These are phyloP conservation scores for Isoperla grammatica DNA, from an alignment of 2,888 invertebrate genomes.

Conservation along the genomic window DNA sequence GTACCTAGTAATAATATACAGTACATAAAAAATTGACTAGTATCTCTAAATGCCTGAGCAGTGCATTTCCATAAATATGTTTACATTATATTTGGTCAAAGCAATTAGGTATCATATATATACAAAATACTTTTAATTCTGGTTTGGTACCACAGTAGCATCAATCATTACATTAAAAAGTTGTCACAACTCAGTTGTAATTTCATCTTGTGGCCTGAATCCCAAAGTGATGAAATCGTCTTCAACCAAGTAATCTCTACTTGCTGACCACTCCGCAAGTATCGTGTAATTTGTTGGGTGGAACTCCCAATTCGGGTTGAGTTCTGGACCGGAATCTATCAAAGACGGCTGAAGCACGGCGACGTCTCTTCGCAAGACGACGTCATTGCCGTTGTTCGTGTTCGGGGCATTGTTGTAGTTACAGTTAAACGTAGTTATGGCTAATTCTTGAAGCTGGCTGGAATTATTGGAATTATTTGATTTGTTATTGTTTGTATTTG, in stretches of 20 bases:
- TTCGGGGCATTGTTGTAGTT: constrained; percentile 49
- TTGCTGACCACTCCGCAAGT: constrained; percentile 43
- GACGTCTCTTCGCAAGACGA: constrained; percentile 34
- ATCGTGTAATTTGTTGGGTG: constrained; percentile 43
- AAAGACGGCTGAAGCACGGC: constrained; percentile 40
- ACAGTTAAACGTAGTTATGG: constrained; percentile 42
- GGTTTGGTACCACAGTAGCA: not conserved
- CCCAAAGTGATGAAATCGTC: constrained; percentile 79
- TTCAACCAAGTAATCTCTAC: constrained; percentile 47
- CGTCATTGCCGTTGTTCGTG: constrained; percentile 39
- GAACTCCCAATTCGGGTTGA: constrained; percentile 44
- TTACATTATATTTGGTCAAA: no score
- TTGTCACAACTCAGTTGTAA: constrained; percentile 72
- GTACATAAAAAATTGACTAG: constrained; percentile 19
- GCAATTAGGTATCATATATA: no score
- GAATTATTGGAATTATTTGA: not conserved
- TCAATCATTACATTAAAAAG: not conserved
- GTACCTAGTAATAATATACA: not conserved
- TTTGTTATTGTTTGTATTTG: constrained; percentile 1
- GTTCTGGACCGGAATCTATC: constrained; percentile 46
- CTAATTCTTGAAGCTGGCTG: constrained; percentile 39
- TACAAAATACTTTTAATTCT: no score
- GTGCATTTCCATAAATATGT: not conserved
- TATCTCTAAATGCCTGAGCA: constrained; percentile 22
- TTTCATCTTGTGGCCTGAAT: constrained; percentile 81